These are phyloP conservation scores for Ormyrus labotus DNA, from an alignment of 2,888 invertebrate species.

Conservation along the genomic window DNA sequence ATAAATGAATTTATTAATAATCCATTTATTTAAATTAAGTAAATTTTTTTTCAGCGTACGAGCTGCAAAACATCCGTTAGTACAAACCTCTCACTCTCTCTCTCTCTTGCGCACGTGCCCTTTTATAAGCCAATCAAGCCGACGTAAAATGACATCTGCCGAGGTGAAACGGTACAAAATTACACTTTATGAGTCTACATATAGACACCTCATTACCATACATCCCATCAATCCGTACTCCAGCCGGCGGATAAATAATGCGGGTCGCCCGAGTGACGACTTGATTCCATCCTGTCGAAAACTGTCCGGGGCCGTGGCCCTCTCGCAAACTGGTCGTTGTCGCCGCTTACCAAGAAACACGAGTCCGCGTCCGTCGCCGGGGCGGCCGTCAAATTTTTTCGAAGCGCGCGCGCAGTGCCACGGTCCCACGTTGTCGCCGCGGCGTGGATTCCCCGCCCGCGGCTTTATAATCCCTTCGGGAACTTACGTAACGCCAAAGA, in stretches of 20 bases:
- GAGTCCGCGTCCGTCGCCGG: slow-evolving; percentile 18
- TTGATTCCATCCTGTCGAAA: slow-evolving; percentile 27
- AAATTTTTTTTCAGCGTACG: too few relatives aligned
- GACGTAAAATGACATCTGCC: not conserved
- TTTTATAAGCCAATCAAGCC: not conserved
- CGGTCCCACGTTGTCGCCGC: slow-evolving; percentile 23
- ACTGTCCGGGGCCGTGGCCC: not conserved
- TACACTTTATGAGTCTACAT: not conserved
- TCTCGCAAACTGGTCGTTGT: not conserved
- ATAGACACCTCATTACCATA: slow-evolving; percentile 2
- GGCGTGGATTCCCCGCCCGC: slow-evolving; percentile 21
- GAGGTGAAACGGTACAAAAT: not conserved
- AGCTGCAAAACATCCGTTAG: too few relatives aligned
- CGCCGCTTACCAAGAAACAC: not conserved
- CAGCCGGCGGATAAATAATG: too few relatives aligned
- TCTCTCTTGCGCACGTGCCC: too few relatives aligned
- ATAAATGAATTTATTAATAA: too few relatives aligned
- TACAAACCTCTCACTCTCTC: too few relatives aligned
- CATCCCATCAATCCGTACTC: not conserved
- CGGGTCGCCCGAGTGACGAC: not conserved
- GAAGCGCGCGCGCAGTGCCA: not conserved
- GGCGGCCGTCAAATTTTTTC: slow-evolving; percentile 20
- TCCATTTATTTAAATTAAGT: too few relatives aligned
- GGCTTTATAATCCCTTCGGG: slow-evolving; percentile 10
- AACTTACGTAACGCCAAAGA: slow-evolving; percentile 51